These are phyloP conservation scores for Coelinius sp. DNA, from an alignment of 2,888 invertebrate species.

Conservation along the genomic window DNA sequence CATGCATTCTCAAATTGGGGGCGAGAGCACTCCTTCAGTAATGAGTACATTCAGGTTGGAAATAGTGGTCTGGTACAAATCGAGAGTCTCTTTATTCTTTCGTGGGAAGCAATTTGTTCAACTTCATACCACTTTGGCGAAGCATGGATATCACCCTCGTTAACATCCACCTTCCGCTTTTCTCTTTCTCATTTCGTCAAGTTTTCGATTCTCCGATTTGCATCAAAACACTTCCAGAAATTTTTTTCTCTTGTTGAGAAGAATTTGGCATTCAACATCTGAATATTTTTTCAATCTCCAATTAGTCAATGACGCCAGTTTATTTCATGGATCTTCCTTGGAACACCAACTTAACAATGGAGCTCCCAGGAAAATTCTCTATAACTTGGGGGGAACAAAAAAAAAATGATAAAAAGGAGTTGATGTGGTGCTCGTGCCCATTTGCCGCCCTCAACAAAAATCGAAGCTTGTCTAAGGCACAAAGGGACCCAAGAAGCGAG, in stretches of 20 bases:
- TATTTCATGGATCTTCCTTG: not conserved
- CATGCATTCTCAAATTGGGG: constrained; percentile 55
- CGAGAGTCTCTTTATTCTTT: constrained; percentile 30
- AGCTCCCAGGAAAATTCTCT: not conserved
- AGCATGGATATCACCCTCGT: constrained; percentile 40
- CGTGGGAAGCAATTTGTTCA: constrained; percentile 51
- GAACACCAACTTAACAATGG: not conserved
- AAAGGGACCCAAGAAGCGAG: constrained; percentile 30
- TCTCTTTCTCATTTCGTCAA: not conserved
- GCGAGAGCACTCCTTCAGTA: constrained; percentile 41
- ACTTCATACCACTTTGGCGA: not conserved
- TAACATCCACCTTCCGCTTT: constrained; percentile 32
- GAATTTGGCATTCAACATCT: not conserved
- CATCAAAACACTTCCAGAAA: no score
- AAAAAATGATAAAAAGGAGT: constrained; percentile 24
- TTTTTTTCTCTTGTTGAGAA: no score
- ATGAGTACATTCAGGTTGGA: constrained; percentile 16
- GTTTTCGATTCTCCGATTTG: not conserved
- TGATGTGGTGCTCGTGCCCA: constrained; percentile 33
- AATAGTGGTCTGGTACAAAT: not conserved
- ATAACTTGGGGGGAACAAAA: not conserved
- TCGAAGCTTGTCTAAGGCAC: constrained; percentile 39
- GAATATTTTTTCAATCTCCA: not conserved
- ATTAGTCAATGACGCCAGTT: not conserved
- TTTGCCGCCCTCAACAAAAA: constrained; percentile 12